Conservation (phyloP, 1,140 invertebrate genomes). For the Rhynchophorus ferrugineus region DNA sequence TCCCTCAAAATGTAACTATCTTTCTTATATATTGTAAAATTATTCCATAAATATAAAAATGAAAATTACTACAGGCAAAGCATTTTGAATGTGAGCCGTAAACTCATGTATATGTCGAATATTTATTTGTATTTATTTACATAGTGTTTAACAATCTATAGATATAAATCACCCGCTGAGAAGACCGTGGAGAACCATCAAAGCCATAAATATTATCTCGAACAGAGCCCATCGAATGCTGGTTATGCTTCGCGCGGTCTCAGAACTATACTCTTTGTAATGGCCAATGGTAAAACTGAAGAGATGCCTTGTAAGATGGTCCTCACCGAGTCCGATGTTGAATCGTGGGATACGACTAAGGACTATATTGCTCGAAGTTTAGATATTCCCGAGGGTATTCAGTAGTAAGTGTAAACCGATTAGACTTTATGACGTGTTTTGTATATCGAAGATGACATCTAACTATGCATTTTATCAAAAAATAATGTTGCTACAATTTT, state of each 20-base stretch:
- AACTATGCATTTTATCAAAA: no score
- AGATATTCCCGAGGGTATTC: slow-evolving; percentile 6
- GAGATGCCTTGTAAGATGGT: slow-evolving; percentile 4
- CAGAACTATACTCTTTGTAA: slow-evolving; percentile 1
- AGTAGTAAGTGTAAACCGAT: slow-evolving; percentile 3
- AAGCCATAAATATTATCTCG: no score
- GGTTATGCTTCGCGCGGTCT: background rate
- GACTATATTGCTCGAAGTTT: background rate
- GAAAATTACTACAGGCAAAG: no score
- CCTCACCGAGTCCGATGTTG: background rate
- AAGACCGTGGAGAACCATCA: background rate
- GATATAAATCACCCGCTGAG: background rate
- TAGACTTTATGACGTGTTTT: no score
- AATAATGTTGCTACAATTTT: no score
- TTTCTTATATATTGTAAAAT: no score
- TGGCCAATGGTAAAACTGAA: slow-evolving; percentile 3
- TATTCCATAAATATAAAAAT: no score
- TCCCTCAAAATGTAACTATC: no score
- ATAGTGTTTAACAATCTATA: background rate
- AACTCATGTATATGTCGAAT: no score
- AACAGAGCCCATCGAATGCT: background rate
- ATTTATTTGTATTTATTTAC: no score
- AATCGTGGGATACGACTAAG: background rate
- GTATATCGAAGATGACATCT: no score
- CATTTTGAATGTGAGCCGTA: no score